Conservation (phyloP, 2,888 invertebrate genomes). For the Hirtodrosophila histrioides region DNA sequence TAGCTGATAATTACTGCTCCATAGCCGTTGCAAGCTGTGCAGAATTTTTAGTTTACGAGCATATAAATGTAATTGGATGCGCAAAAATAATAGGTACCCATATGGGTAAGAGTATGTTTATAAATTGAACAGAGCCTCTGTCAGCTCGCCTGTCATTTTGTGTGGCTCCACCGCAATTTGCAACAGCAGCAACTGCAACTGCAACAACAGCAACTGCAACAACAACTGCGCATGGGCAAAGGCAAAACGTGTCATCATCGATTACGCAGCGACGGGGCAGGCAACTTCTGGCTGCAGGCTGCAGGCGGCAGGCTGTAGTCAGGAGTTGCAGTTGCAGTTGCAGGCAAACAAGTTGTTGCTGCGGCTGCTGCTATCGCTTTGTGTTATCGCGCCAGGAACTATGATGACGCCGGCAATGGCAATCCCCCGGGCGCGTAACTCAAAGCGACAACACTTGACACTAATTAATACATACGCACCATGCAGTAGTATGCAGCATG, state of each 20-base stretch:
- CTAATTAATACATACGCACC: slow-evolving; percentile 81
- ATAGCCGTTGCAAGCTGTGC: slow-evolving; percentile 62
- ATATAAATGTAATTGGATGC: slow-evolving; percentile 83
- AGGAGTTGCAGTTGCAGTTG: slow-evolving; percentile 25
- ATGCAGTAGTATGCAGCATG: slow-evolving; percentile 22
- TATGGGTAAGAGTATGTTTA: slow-evolving; percentile 38
- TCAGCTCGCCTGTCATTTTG: slow-evolving; percentile 45
- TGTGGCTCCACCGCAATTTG: slow-evolving; percentile 57
- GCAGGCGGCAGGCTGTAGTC: slow-evolving; percentile 20
- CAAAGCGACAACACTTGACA: slow-evolving; percentile 81
- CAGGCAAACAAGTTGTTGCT: slow-evolving; percentile 64
- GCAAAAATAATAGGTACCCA: slow-evolving; percentile 68
- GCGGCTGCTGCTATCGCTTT: slow-evolving; percentile 64
- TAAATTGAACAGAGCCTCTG: slow-evolving; percentile 49
- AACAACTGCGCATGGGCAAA: slow-evolving; percentile 66
- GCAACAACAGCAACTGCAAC: slow-evolving; percentile 11
- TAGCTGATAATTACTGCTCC: slow-evolving; percentile 63
- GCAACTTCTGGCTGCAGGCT: slow-evolving; percentile 19
- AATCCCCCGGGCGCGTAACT: slow-evolving; percentile 80
- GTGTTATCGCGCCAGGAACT: slow-evolving; percentile 61
- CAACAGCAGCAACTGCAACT: slow-evolving; percentile 30
- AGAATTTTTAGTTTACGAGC: slow-evolving; percentile 78
- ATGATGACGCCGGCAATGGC: slow-evolving; percentile 62
- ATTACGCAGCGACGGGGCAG: slow-evolving; percentile 53
- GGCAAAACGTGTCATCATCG: slow-evolving; percentile 81